Evolutionary conservation across 1,140 invertebrate genomes (phyloP).

Genomic region (Drosophila micromelanica): DNA sequence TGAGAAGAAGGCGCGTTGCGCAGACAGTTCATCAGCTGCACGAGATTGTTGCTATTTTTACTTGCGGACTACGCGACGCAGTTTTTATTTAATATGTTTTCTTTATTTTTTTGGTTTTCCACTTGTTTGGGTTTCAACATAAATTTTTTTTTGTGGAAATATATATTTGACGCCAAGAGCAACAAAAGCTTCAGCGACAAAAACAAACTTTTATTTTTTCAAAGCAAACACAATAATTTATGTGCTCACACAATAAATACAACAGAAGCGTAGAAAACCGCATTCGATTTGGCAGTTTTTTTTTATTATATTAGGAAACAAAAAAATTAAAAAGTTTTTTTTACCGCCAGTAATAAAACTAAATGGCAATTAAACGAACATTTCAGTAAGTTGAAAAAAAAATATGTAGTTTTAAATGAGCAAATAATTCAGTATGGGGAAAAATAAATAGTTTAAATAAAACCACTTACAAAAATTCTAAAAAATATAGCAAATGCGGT

Average conservation of each 20-base stretch:
- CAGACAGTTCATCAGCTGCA: constrained; percentile 60
- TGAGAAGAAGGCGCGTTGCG: constrained; percentile 1
- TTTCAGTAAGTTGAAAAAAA: background rate
- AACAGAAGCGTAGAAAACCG: constrained; percentile 36
- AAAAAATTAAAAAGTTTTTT: background rate
- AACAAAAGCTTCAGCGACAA: constrained; percentile 19
- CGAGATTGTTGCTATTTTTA: constrained; percentile 48
- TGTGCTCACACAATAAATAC: constrained; percentile 43
- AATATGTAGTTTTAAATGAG: background rate
- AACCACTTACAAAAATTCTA: too few relatives aligned
- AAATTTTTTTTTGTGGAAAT: constrained; percentile 60
- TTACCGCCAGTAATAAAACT: too few relatives aligned
- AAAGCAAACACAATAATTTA: constrained; percentile 44
- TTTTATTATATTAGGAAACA: background rate
- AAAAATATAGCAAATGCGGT: too few relatives aligned
- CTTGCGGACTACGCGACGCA: constrained; percentile 48
- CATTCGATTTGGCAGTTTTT: constrained; percentile 42
- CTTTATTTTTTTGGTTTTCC: constrained; percentile 31
- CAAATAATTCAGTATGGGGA: background rate
- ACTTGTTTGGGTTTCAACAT: constrained; percentile 48
- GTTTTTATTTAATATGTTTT: constrained; percentile 18
- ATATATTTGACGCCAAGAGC: constrained; percentile 32
- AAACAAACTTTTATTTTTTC: constrained; percentile 50
- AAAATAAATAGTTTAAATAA: too few relatives aligned
- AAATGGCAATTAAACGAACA: background rate